These are phyloP conservation scores for Procambarus virginalis DNA, from an alignment of 1,140 invertebrate species.

Conservation along the genomic window DNA sequence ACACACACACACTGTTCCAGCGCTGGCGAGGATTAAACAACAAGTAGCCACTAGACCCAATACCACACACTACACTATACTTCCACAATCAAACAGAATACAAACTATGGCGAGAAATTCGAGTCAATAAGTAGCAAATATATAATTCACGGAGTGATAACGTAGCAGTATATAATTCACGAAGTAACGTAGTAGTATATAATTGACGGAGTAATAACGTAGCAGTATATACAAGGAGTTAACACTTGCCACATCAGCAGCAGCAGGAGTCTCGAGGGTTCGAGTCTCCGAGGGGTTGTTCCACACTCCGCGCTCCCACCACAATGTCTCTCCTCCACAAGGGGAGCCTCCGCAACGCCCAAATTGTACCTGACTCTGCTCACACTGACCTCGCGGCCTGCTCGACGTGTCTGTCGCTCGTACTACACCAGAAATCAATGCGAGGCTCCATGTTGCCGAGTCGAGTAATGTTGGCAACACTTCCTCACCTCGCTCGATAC, in stretches of 20 bases:
- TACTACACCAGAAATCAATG: conserved; percentile 54
- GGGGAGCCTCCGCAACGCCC: background rate
- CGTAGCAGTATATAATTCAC: background rate
- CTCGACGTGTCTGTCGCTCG: conserved; percentile 43
- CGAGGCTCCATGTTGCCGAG: conserved; percentile 28
- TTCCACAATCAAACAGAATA: background rate
- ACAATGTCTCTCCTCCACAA: too few relatives aligned
- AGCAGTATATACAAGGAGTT: background rate
- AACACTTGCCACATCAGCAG: conserved; percentile 44
- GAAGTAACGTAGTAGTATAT: too few relatives aligned
- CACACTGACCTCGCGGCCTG: conserved; percentile 21
- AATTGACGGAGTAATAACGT: too few relatives aligned
- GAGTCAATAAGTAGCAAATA: background rate
- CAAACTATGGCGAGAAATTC: background rate
- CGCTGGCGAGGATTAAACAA: too few relatives aligned
- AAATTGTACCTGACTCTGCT: conserved; percentile 28
- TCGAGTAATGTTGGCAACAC: conserved; percentile 1
- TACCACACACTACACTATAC: background rate
- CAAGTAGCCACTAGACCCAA: background rate
- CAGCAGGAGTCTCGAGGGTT: too few relatives aligned
- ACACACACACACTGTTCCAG: background rate
- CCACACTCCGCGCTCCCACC: too few relatives aligned
- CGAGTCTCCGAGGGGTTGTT: too few relatives aligned
- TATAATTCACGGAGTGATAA: background rate
- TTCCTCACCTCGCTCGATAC: background rate